A percentile compares a stretch with the other conserved stretches of the same genome.
Conservation (phyloP, 2,113 vertebrate genomes). For the Lampris megalopsis region DNA sequence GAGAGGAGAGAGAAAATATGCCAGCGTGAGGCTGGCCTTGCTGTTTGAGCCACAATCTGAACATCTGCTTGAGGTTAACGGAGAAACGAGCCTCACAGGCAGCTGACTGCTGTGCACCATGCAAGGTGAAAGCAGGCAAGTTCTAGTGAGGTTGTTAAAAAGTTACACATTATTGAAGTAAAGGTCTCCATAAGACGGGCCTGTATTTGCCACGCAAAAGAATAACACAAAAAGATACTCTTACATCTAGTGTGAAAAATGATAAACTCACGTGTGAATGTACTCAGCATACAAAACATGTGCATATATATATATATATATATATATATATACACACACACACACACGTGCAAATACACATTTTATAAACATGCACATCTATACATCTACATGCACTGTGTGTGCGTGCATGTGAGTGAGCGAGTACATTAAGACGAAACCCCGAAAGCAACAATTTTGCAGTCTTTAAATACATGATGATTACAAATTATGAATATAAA, state of each 20-base stretch:
- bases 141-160: neutral
- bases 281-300: no score
- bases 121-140: constrained; percentile 38
- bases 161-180: neutral
- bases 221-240: no score
- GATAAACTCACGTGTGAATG: no score
- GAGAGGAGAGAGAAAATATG: neutral
- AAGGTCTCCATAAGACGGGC: no score
- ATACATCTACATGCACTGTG: neutral
- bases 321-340: no score
- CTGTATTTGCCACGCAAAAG: no score
- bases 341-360: constrained; percentile 9
- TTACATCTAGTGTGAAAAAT: no score
- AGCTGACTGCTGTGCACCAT: constrained; percentile 36
- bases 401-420: neutral
- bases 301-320: no score
- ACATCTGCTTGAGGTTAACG: constrained; percentile 53
- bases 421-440: neutral
- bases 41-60: constrained; percentile 57
- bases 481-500: constrained; percentile 68
- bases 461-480: constrained; percentile 48
- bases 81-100: constrained; percentile 42
- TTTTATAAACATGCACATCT: neutral
- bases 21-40: constrained; percentile 1
- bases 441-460: constrained; percentile 37